These are phyloP conservation scores for Pangasius krempfi DNA, from an alignment of 2,797 vertebrate genomes.

Conservation along the genomic window DNA sequence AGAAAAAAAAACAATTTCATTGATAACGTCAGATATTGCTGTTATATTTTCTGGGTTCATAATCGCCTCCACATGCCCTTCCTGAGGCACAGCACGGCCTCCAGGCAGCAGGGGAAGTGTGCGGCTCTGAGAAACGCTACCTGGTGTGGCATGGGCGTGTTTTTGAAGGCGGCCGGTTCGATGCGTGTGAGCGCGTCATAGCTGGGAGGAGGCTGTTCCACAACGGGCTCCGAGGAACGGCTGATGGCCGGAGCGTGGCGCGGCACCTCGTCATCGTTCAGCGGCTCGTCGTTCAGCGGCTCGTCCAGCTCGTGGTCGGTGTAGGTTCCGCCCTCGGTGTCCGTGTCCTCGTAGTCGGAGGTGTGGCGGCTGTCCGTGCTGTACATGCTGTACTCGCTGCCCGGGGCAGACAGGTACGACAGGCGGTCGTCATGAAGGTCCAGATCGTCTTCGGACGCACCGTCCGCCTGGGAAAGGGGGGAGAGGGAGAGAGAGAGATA, in stretches of 20 bases:
- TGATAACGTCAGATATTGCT: constrained; percentile 39
- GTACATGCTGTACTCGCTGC: constrained; percentile 99
- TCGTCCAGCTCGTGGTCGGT: constrained; percentile 99
- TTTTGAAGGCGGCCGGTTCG: constrained; percentile 94
- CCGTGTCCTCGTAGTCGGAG: constrained; percentile 98
- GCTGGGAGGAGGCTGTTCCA: constrained; percentile 85
- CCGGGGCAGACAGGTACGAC: constrained; percentile 97
- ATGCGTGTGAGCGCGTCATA: constrained; percentile 88
- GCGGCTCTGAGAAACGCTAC: constrained; percentile 87
- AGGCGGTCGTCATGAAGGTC: constrained; percentile 98
- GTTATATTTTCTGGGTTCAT: constrained; percentile 59
- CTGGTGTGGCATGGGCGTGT: constrained; percentile 84
- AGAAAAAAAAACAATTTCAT: constrained; percentile 61
- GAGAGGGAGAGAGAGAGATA: neutral
- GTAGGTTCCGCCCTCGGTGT: constrained; percentile 98
- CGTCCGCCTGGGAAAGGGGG: constrained; percentile 83
- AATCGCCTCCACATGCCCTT: constrained; percentile 81
- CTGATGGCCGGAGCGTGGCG: constrained; percentile 95
- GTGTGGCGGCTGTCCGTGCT: constrained; percentile 99
- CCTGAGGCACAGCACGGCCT: constrained; percentile 81
- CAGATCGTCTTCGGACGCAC: constrained; percentile 91
- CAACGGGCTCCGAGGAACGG: constrained; percentile 95
- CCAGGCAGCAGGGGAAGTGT: constrained; percentile 84
- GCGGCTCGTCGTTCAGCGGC: constrained; percentile 90
- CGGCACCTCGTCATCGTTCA: constrained; percentile 90